Percentiles rank a stretch among this genome's conserved stretches.
Conservation (phyloP, 2,113 vertebrate species). For the Menura novaehollandiae region DNA sequence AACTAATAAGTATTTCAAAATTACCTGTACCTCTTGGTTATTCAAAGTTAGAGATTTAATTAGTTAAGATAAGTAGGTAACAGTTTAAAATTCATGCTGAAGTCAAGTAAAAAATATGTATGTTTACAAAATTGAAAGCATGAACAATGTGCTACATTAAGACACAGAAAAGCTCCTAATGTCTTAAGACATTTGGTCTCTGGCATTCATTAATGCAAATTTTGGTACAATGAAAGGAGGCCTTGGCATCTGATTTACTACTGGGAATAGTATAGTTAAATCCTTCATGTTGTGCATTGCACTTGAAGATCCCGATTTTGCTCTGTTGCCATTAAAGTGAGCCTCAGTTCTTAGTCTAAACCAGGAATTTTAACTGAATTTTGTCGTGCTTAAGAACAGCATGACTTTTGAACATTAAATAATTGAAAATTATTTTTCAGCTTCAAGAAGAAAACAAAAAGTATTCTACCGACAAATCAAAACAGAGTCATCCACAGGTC, state of each 20-base stretch:
- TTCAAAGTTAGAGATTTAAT: not conserved
- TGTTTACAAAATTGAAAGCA: not conserved
- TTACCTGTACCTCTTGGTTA: not conserved
- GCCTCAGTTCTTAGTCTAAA: not conserved
- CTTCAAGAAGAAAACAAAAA: constrained; percentile 56
- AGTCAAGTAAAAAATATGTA: not conserved
- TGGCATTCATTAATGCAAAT: not conserved
- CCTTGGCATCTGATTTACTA: not conserved
- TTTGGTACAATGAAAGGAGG: not conserved
- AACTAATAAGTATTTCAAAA: not conserved
- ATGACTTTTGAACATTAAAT: not conserved
- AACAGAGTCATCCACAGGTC: constrained; percentile 83
- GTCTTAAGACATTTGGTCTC: not conserved
- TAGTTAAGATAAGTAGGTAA: not conserved
- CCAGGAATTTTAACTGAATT: not conserved
- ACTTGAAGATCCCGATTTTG: not conserved
- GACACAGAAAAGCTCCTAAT: not conserved
- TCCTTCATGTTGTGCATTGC: not conserved
- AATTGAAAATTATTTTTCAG: constrained; percentile 20
- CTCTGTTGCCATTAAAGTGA: not conserved
- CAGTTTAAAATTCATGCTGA: not conserved
- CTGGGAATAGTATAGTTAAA: not conserved
- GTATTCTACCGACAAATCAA: constrained; percentile 48
- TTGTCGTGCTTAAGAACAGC: not conserved
- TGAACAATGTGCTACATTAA: not conserved